Evolutionary conservation across 2,888 invertebrate species (phyloP), one percentile per base, ranked within the genome.

Genomic region (Heliconius cydno): DNA sequence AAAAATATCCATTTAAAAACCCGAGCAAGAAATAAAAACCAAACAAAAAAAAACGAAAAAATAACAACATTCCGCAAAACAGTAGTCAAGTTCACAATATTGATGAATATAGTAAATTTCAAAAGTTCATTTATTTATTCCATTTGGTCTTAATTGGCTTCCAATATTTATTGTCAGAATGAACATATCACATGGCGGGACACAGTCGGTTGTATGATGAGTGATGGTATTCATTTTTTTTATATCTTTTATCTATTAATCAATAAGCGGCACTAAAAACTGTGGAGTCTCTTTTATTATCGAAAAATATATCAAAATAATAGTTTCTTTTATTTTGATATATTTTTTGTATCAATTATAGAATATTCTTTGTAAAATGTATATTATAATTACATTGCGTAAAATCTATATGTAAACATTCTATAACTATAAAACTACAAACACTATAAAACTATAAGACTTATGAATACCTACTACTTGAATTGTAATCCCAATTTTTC

Each of bases 161-260:
- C 75, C 75, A 75, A 75, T 75, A 75, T 75, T 75, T 75, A 75
- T 75, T 65, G 75, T 65, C 65, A 28, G 65, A 75, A 75, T 75
- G 75, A 75, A 75, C 75, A 75, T 75, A 75, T 75, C 65, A 66
- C 75, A 75, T 38, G 28, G 65, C 75, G 75, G 28, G 75, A 66
- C 75, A 28, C 25, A 75, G 65, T 66, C 75, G 65, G 7, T 66
- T 66, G 63, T 75, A 46, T 75, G 75, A 75, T 75, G 75, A 75
- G 65, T 66, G 75, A 75, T 75, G 66, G 75, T 66, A 46, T 66
- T 73, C 60, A 73, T 57, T 65, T 65, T 75, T 75, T 75, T 75
- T 66, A 65, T 66, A 46, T 66, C 63, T 75, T 46, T 75, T 75
- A 75, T 75, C 75, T 75, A 75, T 75, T 75, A 75, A 75, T 75